phyloP scores from a whole-genome alignment of 2,113 vertebrate genomes.

The Aldabrachelys gigantea region DNA sequence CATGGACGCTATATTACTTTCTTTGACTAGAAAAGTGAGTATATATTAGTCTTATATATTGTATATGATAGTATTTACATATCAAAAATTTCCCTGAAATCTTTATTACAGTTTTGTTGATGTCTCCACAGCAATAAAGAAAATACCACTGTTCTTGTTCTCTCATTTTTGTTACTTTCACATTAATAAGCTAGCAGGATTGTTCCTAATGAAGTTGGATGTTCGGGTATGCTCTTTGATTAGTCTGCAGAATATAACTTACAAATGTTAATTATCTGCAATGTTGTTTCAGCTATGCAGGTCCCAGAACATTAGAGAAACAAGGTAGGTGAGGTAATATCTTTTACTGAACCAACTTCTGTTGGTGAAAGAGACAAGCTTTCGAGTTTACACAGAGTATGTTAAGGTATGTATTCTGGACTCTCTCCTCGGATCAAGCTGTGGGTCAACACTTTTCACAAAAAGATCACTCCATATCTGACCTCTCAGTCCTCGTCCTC shows the following conservation, averaged over 20 bases:
- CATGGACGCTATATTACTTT: slow-evolving; percentile 96
- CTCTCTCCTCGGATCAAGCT: neutral
- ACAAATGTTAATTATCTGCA: neutral
- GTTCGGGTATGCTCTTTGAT: neutral
- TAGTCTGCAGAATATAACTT: neutral
- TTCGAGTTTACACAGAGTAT: neutral
- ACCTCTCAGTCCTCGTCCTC: neutral
- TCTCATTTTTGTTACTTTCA: neutral
- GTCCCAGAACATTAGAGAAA: neutral
- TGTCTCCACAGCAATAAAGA: neutral
- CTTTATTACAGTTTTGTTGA: neutral
- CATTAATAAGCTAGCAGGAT: neutral
- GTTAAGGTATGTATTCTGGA: neutral
- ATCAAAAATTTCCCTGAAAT: neutral
- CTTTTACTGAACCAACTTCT: neutral
- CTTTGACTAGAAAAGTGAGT: slow-evolving; percentile 93
- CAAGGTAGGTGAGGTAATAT: neutral
- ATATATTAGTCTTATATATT: neutral
- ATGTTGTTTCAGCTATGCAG: neutral
- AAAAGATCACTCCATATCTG: neutral
- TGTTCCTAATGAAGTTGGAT: neutral
- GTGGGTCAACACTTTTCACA: neutral
- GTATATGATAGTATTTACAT: neutral
- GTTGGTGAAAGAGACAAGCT: neutral
- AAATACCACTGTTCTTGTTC: neutral